Evolutionary conservation across 2,113 vertebrate species (phyloP).

Genomic region (Anarhynchus alexandrinus): DNA sequence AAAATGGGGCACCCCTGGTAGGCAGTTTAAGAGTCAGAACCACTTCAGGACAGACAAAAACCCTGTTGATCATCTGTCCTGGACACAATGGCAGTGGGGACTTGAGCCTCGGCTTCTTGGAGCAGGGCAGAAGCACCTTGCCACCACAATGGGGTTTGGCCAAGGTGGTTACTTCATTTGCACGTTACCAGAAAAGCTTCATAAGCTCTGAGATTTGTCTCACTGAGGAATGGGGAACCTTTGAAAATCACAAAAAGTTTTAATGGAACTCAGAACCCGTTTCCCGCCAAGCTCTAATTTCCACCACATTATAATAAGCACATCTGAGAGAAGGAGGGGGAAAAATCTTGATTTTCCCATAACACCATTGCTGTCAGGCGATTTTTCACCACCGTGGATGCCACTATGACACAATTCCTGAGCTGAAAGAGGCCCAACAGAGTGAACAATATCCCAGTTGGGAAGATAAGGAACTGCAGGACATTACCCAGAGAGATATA

Average conservation of each 20-base stretch:
- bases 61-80: background rate
- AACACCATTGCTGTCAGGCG: background rate
- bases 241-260: background rate
- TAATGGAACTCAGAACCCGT: background rate
- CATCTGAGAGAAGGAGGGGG: background rate
- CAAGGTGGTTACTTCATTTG: background rate
- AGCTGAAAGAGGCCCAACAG: conserved; percentile 13
- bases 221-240: background rate
- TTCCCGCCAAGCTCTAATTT: background rate
- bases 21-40: background rate
- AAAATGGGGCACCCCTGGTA: background rate
- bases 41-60: background rate
- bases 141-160: background rate
- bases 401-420: background rate
- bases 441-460: conserved; percentile 2
- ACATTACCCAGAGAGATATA: conserved; percentile 52
- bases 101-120: background rate
- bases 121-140: background rate
- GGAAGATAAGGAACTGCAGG: conserved; percentile 41
- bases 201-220: background rate
- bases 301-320: background rate
- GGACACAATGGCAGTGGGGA: background rate
- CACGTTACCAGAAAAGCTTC: background rate
- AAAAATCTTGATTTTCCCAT: background rate
- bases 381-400: background rate